Conservation (phyloP, 2,888 invertebrate species). For the Morpho achilles region DNA sequence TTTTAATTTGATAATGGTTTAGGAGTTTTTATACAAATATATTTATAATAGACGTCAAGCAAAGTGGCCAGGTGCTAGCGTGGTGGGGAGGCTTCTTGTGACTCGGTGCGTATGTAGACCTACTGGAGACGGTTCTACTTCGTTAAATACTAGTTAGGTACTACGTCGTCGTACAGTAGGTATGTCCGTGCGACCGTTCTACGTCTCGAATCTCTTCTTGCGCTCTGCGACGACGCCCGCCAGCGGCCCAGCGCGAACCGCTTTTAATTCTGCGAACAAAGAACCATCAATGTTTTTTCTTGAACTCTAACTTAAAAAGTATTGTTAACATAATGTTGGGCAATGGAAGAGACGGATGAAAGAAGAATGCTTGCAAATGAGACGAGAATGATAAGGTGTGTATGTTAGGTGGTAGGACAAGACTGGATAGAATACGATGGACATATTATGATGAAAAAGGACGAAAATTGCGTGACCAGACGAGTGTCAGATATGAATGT, state of each 20-base stretch:
- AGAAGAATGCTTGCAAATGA: no score
- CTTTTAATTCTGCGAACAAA: constrained; percentile 57
- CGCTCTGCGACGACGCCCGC: constrained; percentile 87
- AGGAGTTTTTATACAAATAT: no score
- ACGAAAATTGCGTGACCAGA: no score
- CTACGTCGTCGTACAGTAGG: background rate
- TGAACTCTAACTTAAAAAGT: no score
- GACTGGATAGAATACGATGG: no score
- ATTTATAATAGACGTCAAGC: constrained; percentile 27
- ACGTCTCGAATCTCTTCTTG: constrained; percentile 81
- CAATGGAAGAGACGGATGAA: no score
- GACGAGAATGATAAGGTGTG: no score
- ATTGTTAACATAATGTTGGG: no score
- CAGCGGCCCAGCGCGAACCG: constrained; percentile 69
- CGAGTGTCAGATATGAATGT: no score
- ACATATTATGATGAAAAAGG: no score
- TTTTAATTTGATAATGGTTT: constrained; percentile 20
- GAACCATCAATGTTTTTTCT: no score
- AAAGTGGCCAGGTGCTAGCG: constrained; percentile 70
- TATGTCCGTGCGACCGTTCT: constrained; percentile 1
- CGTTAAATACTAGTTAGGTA: background rate
- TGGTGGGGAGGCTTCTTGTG: constrained; percentile 52
- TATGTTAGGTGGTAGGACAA: no score
- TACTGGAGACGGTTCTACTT: background rate
- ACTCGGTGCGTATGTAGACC: constrained; percentile 12